Evolutionary conservation across 2,797 vertebrate species (phyloP), one percentile per base, ranked within the genome.

Genomic region (Dryobates pubescens): DNA sequence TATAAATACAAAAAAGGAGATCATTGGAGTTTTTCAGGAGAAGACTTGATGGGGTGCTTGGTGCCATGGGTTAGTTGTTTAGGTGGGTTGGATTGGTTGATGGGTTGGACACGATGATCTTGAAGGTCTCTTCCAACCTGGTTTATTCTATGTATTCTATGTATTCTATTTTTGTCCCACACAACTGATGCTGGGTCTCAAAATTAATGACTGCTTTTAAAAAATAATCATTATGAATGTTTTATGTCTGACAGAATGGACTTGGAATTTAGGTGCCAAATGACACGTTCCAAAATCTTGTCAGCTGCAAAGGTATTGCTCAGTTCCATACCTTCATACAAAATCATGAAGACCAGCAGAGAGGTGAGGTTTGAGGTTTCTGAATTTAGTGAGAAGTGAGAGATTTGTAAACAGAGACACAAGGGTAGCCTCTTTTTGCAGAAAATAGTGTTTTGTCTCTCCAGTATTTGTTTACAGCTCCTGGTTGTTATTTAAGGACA

Each of bases 321-420:
- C 30, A 29, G 41, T 83, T 85, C 74, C 58, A 51, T 49, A 83
- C 18, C 36, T 86, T 43, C 41, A 43, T 43, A 20, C 38, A 57
- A 45, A 74, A 64, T 15, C 22, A 59, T 76, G 36, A 62, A 69
- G 41, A 49, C 3, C 3, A 65, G 45, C 6, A 70, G 54, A 79
- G 26, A 59, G 27, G 10, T 1, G 13, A 88, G 22, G 13, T 32
- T 61, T 91, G 72, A 85, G 43, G 53, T 76, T 80, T 78, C 30
- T 57, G 32, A 64, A 32, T 78, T 86, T 59, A 38, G 18, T 54
- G 45, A 64, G 23, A 49, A 81, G 27, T 10, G 45, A 93, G 80
- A 58, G 49, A 56, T 36, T 6, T 90, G 77, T 58, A 90, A 94
- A 93, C 67, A 58, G 16, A 71, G 58, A 58, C 58, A 34, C 45